These are phyloP conservation scores for Cinclus cinclus DNA, from an alignment of 2,113 vertebrate genomes.

Conservation along the genomic window DNA sequence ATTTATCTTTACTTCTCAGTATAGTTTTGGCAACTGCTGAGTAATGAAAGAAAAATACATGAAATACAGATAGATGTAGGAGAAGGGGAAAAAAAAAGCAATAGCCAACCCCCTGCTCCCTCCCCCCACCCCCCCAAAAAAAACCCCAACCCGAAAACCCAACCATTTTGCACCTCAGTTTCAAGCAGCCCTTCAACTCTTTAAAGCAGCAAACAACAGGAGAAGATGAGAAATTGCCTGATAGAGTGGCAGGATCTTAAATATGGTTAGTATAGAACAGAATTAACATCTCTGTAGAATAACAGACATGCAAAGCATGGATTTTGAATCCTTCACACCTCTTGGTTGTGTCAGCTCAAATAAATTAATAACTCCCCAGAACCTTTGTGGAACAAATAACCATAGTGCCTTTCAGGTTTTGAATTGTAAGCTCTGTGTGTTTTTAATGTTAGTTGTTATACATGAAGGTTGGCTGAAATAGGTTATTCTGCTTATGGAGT, in stretches of 20 bases:
- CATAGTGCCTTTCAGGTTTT: not conserved
- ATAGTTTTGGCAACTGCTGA: slow-evolving; percentile 59
- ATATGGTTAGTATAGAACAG: not conserved
- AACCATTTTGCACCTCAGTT: not conserved
- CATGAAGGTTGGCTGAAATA: slow-evolving; percentile 29
- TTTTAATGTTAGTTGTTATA: slow-evolving; percentile 2
- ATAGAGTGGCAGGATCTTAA: not conserved
- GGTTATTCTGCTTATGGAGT: slow-evolving; percentile 34
- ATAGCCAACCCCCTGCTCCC: not conserved
- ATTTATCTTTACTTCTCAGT: slow-evolving; percentile 58
- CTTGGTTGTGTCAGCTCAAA: not conserved
- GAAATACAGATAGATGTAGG: slow-evolving; percentile 18
- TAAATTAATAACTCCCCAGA: not conserved
- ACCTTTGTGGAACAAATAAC: not conserved
- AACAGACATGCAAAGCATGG: not conserved
- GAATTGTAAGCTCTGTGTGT: not conserved
- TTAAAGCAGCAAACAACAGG: not conserved
- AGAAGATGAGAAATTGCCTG: not conserved
- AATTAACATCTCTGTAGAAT: not conserved
- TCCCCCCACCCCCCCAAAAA: no score
- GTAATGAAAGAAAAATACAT: slow-evolving; percentile 58
- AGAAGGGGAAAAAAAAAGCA: not conserved
- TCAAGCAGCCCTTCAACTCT: not conserved
- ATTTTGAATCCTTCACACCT: slow-evolving; percentile 7
- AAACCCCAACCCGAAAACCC: not conserved